Conservation (phyloP, 2,797 vertebrate genomes). For the Rhabdophis nuchalis region DNA sequence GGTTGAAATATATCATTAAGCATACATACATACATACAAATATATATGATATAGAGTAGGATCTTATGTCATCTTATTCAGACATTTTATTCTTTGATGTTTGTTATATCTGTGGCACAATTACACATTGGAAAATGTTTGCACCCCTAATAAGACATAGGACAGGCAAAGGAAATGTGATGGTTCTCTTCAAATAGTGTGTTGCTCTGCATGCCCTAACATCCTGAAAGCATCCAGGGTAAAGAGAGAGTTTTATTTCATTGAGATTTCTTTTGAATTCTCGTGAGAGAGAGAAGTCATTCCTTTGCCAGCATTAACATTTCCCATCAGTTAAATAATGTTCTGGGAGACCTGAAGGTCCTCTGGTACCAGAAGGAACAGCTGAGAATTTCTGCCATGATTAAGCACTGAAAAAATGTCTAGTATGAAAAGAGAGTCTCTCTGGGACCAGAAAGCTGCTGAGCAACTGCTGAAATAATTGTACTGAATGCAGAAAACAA, state of each 20-base stretch:
- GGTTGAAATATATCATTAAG: neutral
- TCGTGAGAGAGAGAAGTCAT: constrained; percentile 34
- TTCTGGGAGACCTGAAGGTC: constrained; percentile 38
- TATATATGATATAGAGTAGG: neutral
- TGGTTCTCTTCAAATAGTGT: constrained; percentile 5
- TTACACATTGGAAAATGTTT: constrained; percentile 24
- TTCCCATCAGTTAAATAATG: constrained; percentile 26
- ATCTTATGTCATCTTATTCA: neutral
- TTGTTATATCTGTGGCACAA: constrained; percentile 44
- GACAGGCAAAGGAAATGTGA: constrained; percentile 19
- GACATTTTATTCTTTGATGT: neutral
- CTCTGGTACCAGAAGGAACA: constrained; percentile 1
- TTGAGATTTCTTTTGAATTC: constrained; percentile 13
- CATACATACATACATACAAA: too few species aligned
- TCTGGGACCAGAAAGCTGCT: constrained; percentile 31
- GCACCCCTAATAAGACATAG: constrained; percentile 12
- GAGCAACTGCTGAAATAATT: constrained; percentile 25
- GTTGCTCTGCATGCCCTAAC: neutral
- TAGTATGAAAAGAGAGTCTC: constrained; percentile 26
- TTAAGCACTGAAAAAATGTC: constrained; percentile 17
- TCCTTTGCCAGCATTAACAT: constrained; percentile 22
- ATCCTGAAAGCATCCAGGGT: neutral
- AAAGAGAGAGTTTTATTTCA: constrained; percentile 15
- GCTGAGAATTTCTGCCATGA: constrained; percentile 19
- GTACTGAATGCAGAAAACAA: constrained; percentile 31